A percentile compares a stretch with the other conserved stretches of the same genome.
phyloP scores from a whole-genome alignment of 2,888 invertebrate genomes.

The Nyleta sp. region DNA sequence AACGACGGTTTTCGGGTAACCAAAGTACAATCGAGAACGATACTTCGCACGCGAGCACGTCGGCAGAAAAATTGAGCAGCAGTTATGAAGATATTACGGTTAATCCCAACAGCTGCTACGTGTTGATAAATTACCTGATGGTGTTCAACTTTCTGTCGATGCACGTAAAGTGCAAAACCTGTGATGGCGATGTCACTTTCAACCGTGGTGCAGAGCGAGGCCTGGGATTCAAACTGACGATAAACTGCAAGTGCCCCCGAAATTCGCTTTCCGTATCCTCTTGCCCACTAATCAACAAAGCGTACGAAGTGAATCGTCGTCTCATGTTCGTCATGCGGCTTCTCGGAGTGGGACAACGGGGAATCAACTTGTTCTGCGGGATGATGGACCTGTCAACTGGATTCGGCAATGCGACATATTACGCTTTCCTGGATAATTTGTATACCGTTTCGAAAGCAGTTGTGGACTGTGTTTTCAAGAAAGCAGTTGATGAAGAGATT shows the following conservation, averaged over 20 bases:
- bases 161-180: slow-evolving; percentile 14
- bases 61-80: slow-evolving; percentile 25
- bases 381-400: slow-evolving; percentile 63
- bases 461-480: slow-evolving; percentile 24
- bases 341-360: slow-evolving; percentile 63
- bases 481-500: slow-evolving; percentile 49
- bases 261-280: slow-evolving; percentile 57
- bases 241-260: slow-evolving; percentile 58
- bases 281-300: slow-evolving; percentile 54
- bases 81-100: slow-evolving; percentile 32
- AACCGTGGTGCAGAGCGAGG: slow-evolving; percentile 29
- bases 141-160: not conserved
- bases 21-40: slow-evolving; percentile 18
- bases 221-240: slow-evolving; percentile 66
- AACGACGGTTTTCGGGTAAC: slow-evolving; percentile 20
- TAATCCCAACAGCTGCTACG: not conserved
- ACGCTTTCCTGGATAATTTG: slow-evolving; percentile 43
- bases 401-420: slow-evolving; percentile 42
- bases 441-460: slow-evolving; percentile 29
- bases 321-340: slow-evolving; percentile 68
- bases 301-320: slow-evolving; percentile 67
- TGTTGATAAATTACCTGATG: no score
- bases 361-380: slow-evolving; percentile 67
- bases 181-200: slow-evolving; percentile 21
- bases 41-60: slow-evolving; percentile 28